Base-by-base conservation (phyloP, 2,113 vertebrate genomes). In the Hylia prasina region DNA sequence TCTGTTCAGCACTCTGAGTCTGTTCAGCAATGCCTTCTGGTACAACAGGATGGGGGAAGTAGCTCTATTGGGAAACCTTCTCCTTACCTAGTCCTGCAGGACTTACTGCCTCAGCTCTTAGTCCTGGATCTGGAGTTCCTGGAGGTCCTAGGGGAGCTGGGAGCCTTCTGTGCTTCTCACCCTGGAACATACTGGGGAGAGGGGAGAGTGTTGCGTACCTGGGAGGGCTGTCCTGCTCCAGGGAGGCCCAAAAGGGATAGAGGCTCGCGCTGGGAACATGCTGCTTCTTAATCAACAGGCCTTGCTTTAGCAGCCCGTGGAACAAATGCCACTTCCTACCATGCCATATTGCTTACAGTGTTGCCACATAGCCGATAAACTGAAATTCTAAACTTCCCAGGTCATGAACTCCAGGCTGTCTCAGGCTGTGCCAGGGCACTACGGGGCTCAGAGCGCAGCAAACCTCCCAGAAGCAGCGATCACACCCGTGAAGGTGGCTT, bases 121-220 rank as follows among this genome's bases (percentile, higher is more conserved):
- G 40, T 37, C 47, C 39, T 82, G 35, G 44, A 51, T 24, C 47
- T 56, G 33, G 23, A 21, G 28, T 5, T 50, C 21, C 40, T 22
- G 39, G 37, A 66, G 10, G 47, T 54, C 39, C 47, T 11, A 53
- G 22, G 25, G 4, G 8, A 71, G 12, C 13, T 23, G 33, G 27
- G 25, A 2, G 5, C 20, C 18, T 17, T 53, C 31, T 53, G 50
- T 57, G 22, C 17, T 76, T 28, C 16, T 23, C 25, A 48, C 10
- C 15, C 11, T 30, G 11, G 31, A 80, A 50, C 7, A 8, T 11
- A 35, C 0, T 7, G 3, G 33, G 25, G 27, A 81, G 45, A 54
- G 11, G 2, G 21, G 25, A 57, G 19, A n/a, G 33, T 6, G 5
- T 15, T 61, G 4, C 1, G 1, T 27, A 21, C 31, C 14, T 45